Evolutionary conservation across 2,888 invertebrate genomes (phyloP).

Genomic region (Nomada hirtipes): DNA sequence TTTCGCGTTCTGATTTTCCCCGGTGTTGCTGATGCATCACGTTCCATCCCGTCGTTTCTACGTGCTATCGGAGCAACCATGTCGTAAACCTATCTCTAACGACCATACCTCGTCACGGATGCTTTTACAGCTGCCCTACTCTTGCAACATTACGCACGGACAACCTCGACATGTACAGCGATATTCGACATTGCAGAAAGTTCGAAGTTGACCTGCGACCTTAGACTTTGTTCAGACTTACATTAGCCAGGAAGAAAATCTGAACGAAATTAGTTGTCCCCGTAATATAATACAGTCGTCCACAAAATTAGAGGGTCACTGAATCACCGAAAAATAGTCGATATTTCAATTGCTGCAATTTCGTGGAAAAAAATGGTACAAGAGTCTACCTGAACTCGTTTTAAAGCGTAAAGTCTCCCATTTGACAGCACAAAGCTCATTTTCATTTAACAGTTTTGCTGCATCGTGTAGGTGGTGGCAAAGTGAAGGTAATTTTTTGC

Average conservation of each 20-base stretch:
- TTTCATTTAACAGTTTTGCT: too few species aligned
- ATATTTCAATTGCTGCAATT: too few species aligned
- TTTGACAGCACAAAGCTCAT: too few species aligned
- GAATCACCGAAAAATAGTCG: too few species aligned
- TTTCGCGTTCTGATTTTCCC: slow-evolving; percentile 26
- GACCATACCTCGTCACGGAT: slow-evolving; percentile 51
- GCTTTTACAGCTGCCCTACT: slow-evolving; percentile 57
- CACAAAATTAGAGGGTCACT: too few species aligned
- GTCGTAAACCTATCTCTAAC: slow-evolving; percentile 67
- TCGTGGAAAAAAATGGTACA: too few species aligned
- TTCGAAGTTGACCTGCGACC: not conserved
- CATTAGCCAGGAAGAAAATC: not conserved
- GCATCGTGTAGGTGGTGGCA: too few species aligned
- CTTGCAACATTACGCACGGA: slow-evolving; percentile 42
- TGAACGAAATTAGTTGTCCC: not conserved
- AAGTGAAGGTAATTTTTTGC: too few species aligned
- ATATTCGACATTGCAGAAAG: slow-evolving; percentile 24
- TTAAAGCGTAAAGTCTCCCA: too few species aligned
- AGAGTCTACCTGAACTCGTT: too few species aligned
- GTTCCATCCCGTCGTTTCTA: slow-evolving; percentile 48
- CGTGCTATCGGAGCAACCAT: slow-evolving; percentile 53
- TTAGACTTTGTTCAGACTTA: not conserved
- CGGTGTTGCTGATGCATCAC: slow-evolving; percentile 9
- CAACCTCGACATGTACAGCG: slow-evolving; percentile 39
- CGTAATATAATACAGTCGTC: too few species aligned